Evolutionary conservation across 2,113 vertebrate species (phyloP).

Genomic region (Hypanus sabinus): DNA sequence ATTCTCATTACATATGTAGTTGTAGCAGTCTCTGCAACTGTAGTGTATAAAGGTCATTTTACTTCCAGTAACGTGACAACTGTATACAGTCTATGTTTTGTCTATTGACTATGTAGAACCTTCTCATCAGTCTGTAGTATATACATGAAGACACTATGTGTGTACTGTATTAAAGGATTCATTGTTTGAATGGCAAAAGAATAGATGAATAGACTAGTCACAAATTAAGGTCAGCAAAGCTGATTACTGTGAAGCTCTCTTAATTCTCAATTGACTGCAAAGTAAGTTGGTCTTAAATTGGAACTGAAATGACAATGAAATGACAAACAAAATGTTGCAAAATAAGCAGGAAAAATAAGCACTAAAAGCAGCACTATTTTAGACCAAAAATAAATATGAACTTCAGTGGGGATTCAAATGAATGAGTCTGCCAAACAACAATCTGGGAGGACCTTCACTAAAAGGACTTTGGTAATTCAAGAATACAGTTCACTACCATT

Average conservation of each 20-base stretch:
- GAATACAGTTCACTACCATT: too few relatives aligned
- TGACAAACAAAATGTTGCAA: neutral
- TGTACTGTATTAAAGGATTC: conserved; percentile 21
- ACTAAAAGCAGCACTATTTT: neutral
- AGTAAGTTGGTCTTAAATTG: conserved; percentile 25
- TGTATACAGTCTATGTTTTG: conserved; percentile 28
- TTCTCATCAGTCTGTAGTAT: conserved; percentile 18
- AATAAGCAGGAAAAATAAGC: neutral
- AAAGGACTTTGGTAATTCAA: too few relatives aligned
- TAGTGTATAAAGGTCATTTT: conserved; percentile 22
- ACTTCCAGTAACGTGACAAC: neutral
- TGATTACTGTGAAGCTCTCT: conserved; percentile 9
- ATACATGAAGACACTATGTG: conserved; percentile 27
- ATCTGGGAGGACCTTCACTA: too few relatives aligned
- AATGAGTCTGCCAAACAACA: neutral
- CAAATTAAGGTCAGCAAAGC: conserved; percentile 23
- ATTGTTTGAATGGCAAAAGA: conserved; percentile 21
- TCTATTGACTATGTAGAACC: conserved; percentile 18
- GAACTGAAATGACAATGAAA: neutral
- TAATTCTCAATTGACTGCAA: neutral
- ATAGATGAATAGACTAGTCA: conserved; percentile 25
- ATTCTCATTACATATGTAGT: conserved; percentile 15
- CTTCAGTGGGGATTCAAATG: neutral
- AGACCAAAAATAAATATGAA: neutral
- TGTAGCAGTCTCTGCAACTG: conserved; percentile 1